Percentiles rank a stretch among this genome's conserved stretches.
Conservation (phyloP, 2,797 vertebrate species). For the Sebastes umbrosus region DNA sequence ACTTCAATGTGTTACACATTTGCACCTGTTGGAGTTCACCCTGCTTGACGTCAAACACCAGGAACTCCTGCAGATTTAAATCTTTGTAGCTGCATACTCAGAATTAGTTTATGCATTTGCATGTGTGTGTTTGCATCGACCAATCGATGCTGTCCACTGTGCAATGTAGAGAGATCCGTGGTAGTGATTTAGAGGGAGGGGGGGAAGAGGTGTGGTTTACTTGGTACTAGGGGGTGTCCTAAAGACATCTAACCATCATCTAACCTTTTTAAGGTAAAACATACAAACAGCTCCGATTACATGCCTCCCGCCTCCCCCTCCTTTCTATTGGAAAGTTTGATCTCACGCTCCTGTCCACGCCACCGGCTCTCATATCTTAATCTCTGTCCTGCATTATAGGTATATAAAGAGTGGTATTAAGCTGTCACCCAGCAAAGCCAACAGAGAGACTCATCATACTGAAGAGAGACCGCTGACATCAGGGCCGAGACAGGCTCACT, state of each 20-base stretch:
- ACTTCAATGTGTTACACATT: neutral
- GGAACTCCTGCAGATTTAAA: neutral
- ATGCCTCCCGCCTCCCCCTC: constrained; percentile 6
- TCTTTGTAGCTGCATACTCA: constrained; percentile 9
- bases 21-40: constrained; percentile 20
- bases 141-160: constrained; percentile 7
- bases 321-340: constrained; percentile 29
- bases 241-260: constrained; percentile 22
- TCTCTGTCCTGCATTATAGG: constrained; percentile 44
- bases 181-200: neutral
- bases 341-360: constrained; percentile 12
- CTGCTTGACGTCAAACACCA: neutral
- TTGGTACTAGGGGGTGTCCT: constrained; percentile 7
- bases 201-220: constrained; percentile 5
- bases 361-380: constrained; percentile 9
- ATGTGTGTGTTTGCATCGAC: neutral
- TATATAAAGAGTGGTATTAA: constrained; percentile 62
- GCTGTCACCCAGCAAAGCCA: constrained; percentile 4
- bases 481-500: constrained; percentile 2
- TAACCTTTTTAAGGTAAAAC: constrained; percentile 71
- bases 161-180: constrained; percentile 32
- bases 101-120: neutral
- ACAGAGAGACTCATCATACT: constrained; percentile 8
- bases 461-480: constrained; percentile 1
- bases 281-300: constrained; percentile 52